These are phyloP conservation scores for Protomyctophum bolini DNA, from an alignment of 2,113 vertebrate genomes.

Conservation along the genomic window DNA sequence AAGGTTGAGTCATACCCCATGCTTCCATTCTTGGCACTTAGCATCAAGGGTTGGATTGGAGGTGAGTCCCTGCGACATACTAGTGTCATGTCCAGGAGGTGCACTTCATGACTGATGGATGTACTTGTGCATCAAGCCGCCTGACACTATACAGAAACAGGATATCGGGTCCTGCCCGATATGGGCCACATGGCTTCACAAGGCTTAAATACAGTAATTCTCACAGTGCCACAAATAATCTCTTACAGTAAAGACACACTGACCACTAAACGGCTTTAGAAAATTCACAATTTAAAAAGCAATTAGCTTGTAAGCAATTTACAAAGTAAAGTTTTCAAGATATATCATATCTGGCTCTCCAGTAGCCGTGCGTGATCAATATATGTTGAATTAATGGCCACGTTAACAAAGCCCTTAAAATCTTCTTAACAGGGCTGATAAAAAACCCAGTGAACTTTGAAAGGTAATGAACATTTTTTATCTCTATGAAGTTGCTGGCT, in stretches of 20 bases:
- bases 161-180: too few species aligned
- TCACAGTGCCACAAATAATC: conserved; percentile 45
- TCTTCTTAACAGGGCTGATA: conserved; percentile 68
- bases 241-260: conserved; percentile 28
- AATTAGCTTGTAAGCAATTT: conserved; percentile 62
- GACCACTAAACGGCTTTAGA: conserved; percentile 35
- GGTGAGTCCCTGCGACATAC: too few species aligned
- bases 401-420: conserved; percentile 77
- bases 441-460: conserved; percentile 71
- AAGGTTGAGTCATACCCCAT: too few species aligned
- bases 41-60: too few species aligned
- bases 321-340: conserved; percentile 49
- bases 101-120: too few species aligned
- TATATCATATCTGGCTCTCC: conserved; percentile 59
- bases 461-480: conserved; percentile 74
- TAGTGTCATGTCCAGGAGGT: too few species aligned
- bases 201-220: conserved; percentile 30
- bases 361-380: conserved; percentile 58
- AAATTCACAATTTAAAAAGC: conserved; percentile 57
- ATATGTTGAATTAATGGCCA: conserved; percentile 66
- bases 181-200: too few species aligned
- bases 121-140: too few species aligned
- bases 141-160: too few species aligned
- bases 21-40: too few species aligned
- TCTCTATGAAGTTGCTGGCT: conserved; percentile 47